A percentile compares a stretch with the other conserved stretches of the same genome.
phyloP scores from a whole-genome alignment of 2,888 invertebrate genomes.

The Myopa testacea region DNA sequence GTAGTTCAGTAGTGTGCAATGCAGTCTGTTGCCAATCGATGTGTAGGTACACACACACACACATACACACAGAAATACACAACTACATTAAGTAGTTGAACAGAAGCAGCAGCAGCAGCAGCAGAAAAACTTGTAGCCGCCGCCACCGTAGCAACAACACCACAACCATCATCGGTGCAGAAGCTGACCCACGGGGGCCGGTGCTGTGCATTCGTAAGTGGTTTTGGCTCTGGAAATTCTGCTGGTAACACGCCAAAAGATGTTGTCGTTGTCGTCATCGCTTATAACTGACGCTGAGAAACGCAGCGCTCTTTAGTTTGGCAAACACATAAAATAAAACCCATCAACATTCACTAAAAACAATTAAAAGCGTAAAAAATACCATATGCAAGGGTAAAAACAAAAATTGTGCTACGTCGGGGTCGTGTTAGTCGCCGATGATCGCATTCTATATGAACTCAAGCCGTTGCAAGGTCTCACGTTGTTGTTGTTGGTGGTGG shows the following conservation, averaged over 20 bases:
- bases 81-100: too few species aligned
- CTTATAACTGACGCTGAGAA: neutral
- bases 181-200: too few species aligned
- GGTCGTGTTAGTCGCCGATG: constrained; percentile 2
- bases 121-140: too few species aligned
- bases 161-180: too few species aligned
- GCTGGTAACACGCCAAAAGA: neutral
- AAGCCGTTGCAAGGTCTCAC: constrained; percentile 13
- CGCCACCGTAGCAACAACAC: too few species aligned
- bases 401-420: neutral
- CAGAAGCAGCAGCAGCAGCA: too few species aligned
- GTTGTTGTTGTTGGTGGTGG: constrained; percentile 6
- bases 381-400: constrained; percentile 3
- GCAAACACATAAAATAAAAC: neutral
- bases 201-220: too few species aligned
- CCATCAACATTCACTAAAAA: too few species aligned
- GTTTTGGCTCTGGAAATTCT: neutral
- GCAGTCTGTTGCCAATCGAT: too few species aligned
- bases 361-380: neutral
- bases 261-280: neutral
- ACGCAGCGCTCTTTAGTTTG: neutral
- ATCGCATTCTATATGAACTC: constrained; percentile 1
- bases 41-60: neutral
- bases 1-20: constrained; percentile 10
- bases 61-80: too few species aligned